phyloP scores from a whole-genome alignment of 1,140 invertebrate species.

The roundworm (Caenorhabditis elegans) region WBcel235 BX284606.5:13282001-13282500 shows the following conservation, averaged over 20 bases:
- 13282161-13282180: conserved; percentile 26
- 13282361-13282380: conserved; percentile 11
- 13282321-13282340: no score
- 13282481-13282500: background rate
- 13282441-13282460: background rate
- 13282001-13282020: no score
- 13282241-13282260: conserved; percentile 64
- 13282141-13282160: background rate
- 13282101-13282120: background rate
- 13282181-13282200: conserved; percentile 54
- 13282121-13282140: conserved; percentile 4
- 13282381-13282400: conserved; percentile 7
- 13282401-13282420: background rate
- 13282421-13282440: conserved; percentile 13
- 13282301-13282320: background rate
- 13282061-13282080: no score
- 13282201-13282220: conserved; percentile 57
- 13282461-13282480: background rate
- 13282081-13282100: background rate
- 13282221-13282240: conserved; percentile 58
- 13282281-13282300: conserved; percentile 73
- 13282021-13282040: no score
- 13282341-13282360: background rate
- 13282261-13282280: conserved; percentile 71
- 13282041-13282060: no score